Percentiles rank a stretch among this genome's conserved stretches.
Conservation (phyloP, 1,140 invertebrate genomes). For the Scaptomyza hsui region DNA sequence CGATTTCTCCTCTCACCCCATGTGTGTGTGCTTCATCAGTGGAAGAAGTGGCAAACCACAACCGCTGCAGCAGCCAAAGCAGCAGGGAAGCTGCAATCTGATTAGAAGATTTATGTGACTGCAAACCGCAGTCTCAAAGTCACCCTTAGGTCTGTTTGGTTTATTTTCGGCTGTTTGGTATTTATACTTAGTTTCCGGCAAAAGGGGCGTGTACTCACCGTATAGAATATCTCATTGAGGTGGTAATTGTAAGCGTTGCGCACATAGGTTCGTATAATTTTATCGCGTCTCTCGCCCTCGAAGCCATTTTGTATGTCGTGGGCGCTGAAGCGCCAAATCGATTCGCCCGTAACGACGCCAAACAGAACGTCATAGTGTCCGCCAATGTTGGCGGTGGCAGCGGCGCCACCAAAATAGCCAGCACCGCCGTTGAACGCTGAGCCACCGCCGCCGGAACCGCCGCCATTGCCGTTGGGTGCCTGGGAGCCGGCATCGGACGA, state of each 20-base stretch:
- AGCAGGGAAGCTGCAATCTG: conserved; percentile 45
- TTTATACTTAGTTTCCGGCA: neutral
- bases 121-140: conserved; percentile 6
- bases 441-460: conserved; percentile 51
- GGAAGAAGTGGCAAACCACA: neutral
- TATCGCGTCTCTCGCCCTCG: conserved; percentile 93
- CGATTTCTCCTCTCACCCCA: neutral
- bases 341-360: conserved; percentile 93
- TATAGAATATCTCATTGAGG: conserved; percentile 98
- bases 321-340: conserved; percentile 92
- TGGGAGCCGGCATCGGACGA: conserved; percentile 64
- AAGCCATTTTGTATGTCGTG: conserved; percentile 94
- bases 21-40: neutral
- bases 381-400: conserved; percentile 50
- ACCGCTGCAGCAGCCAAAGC: neutral
- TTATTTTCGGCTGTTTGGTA: neutral
- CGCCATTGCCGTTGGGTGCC: conserved; percentile 48
- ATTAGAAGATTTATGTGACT: conserved; percentile 62
- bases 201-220: conserved; percentile 85
- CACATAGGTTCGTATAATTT: conserved; percentile 96
- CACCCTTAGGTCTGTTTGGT: conserved; percentile 2
- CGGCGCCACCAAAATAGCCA: conserved; percentile 57
- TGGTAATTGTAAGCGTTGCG: conserved; percentile 97
- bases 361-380: conserved; percentile 91
- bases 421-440: conserved; percentile 53